phyloP scores from a whole-genome alignment of 2,888 invertebrate genomes.

The Luffia ferchaultella region DNA sequence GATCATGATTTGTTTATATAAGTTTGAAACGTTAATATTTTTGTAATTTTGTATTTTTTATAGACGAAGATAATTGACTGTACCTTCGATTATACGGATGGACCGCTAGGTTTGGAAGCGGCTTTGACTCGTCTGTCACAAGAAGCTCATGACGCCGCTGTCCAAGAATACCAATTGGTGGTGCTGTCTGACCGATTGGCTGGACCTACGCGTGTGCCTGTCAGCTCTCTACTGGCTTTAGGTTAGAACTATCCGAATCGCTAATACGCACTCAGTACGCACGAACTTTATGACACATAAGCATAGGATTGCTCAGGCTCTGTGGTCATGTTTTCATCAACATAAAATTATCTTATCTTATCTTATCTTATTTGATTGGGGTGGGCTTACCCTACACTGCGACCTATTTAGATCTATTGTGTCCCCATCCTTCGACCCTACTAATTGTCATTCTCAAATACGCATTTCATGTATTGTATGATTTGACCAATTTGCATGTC shows the following conservation, averaged over 20 bases:
- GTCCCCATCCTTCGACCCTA: too few species aligned
- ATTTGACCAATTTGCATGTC: too few species aligned
- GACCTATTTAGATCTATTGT: too few species aligned
- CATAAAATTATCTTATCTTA: too few species aligned
- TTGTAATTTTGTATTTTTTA: too few species aligned
- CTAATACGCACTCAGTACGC: neutral
- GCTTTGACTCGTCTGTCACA: conserved; percentile 82
- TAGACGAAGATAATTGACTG: conserved; percentile 85
- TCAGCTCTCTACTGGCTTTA: conserved; percentile 84
- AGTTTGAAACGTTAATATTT: too few species aligned
- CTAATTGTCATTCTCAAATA: too few species aligned
- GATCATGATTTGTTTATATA: too few species aligned
- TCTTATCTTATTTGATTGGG: too few species aligned
- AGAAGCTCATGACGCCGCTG: conserved; percentile 84
- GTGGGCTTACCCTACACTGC: too few species aligned
- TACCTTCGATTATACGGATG: conserved; percentile 82
- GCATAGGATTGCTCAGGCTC: neutral
- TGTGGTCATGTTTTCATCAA: too few species aligned
- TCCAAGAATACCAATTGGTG: conserved; percentile 81
- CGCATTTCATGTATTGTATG: too few species aligned
- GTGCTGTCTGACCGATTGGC: conserved; percentile 84
- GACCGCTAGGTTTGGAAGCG: conserved; percentile 76
- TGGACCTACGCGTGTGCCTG: conserved; percentile 72
- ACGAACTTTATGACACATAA: neutral
- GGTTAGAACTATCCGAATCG: conserved; percentile 34